Evolutionary conservation across 2,888 invertebrate genomes (phyloP).

Genomic region (Drosophila paramelanica): DNA sequence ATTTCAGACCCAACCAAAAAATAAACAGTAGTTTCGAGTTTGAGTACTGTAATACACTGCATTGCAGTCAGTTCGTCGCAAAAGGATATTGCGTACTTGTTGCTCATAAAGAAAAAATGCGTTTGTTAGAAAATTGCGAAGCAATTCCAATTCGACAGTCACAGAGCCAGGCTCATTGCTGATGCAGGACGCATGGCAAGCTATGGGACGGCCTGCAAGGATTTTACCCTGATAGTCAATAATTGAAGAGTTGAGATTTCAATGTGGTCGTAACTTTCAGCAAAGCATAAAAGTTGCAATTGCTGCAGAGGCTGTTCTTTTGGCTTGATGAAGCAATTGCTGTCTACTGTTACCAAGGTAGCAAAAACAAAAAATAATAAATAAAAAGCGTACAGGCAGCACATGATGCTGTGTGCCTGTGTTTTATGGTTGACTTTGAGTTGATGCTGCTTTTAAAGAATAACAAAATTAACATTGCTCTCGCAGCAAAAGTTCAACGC

Average conservation of each 20-base stretch:
- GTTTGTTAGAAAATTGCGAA: slow-evolving; percentile 8
- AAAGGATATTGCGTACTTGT: slow-evolving; percentile 52
- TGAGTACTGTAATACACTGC: not conserved
- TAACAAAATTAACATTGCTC: slow-evolving; percentile 34
- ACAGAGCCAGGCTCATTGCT: slow-evolving; percentile 24
- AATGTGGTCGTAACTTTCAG: slow-evolving; percentile 33
- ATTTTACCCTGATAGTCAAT: slow-evolving; percentile 39
- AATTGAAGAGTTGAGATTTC: slow-evolving; percentile 53
- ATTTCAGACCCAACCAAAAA: no score
- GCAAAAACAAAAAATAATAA: no score
- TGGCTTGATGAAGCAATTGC: slow-evolving; percentile 8
- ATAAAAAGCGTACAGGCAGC: not conserved
- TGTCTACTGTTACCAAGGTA: slow-evolving; percentile 6
- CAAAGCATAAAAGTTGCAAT: slow-evolving; percentile 36
- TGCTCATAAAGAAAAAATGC: slow-evolving; percentile 30
- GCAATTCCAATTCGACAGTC: slow-evolving; percentile 17
- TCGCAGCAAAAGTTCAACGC: slow-evolving; percentile 18
- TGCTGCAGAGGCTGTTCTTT: slow-evolving; percentile 27
- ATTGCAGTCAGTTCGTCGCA: not conserved
- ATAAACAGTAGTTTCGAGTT: not conserved
- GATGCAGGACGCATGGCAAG: slow-evolving; percentile 18
- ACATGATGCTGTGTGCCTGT: no score
- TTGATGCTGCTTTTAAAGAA: slow-evolving; percentile 29
- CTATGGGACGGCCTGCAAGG: slow-evolving; percentile 4
- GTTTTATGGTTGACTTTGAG: slow-evolving; percentile 15